A percentile compares a stretch with the other conserved stretches of the same genome.
Conservation (phyloP, 2,888 invertebrate species). For the Azorinus chamasolen region DNA sequence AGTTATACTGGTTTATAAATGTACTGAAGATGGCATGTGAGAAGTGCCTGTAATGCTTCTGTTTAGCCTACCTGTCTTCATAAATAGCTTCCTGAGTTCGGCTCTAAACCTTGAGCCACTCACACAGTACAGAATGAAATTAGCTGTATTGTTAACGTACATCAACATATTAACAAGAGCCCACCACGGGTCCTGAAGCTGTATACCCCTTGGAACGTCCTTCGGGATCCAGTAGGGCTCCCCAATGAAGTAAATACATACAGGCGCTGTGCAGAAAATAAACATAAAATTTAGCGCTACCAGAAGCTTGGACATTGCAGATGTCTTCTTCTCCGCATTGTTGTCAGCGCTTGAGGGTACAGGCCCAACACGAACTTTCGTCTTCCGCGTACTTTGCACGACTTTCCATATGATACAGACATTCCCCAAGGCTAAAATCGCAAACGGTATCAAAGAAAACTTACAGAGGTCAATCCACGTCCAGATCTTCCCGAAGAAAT, state of each 20-base stretch:
- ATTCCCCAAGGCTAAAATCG: slow-evolving; percentile 72
- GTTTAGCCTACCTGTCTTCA: neutral
- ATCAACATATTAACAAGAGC: slow-evolving; percentile 69
- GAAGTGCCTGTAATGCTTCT: neutral
- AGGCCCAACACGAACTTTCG: slow-evolving; percentile 18
- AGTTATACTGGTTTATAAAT: too few relatives aligned
- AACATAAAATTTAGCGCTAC: slow-evolving; percentile 68
- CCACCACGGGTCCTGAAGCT: slow-evolving; percentile 56
- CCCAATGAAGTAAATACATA: slow-evolving; percentile 66
- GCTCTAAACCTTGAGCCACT: slow-evolving; percentile 74
- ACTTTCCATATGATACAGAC: slow-evolving; percentile 71
- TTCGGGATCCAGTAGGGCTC: slow-evolving; percentile 55
- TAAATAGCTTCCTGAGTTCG: slow-evolving; percentile 61
- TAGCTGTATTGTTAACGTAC: slow-evolving; percentile 73
- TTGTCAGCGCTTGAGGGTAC: neutral
- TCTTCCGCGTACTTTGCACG: slow-evolving; percentile 21
- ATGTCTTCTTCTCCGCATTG: slow-evolving; percentile 22
- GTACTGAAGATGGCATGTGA: too few relatives aligned
- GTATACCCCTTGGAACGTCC: slow-evolving; percentile 34
- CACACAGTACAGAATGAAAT: slow-evolving; percentile 74
- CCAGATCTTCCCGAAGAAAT: slow-evolving; percentile 66
- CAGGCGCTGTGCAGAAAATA: slow-evolving; percentile 67
- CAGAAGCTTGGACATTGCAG: slow-evolving; percentile 70
- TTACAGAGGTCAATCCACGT: slow-evolving; percentile 76
- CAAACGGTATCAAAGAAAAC: slow-evolving; percentile 73